Conservation (phyloP, 2,888 invertebrate species). For the Sepioteuthis lessoniana region DNA sequence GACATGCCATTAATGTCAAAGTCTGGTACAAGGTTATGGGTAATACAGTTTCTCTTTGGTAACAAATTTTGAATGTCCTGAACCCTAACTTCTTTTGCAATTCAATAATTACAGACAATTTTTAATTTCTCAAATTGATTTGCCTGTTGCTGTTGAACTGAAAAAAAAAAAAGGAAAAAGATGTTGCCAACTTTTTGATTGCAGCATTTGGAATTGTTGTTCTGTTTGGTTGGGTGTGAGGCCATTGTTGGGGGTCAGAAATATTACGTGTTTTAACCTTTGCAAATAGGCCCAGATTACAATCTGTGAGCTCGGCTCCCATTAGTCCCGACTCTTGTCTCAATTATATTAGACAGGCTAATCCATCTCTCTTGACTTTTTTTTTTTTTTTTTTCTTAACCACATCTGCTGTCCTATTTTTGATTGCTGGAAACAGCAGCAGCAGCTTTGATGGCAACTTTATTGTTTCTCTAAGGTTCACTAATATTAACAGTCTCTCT, state of each 20-base stretch:
- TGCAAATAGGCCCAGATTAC: neutral
- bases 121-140: neutral
- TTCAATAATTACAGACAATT: neutral
- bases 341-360: neutral
- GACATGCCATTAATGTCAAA: no score
- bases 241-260: no score
- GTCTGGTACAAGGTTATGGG: no score
- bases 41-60: no score
- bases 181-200: neutral
- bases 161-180: neutral
- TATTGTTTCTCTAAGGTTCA: neutral
- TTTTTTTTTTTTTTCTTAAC: neutral
- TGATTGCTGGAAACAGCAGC: neutral
- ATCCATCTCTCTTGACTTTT: constrained; percentile 1
- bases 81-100: neutral
- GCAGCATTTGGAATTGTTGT: neutral
- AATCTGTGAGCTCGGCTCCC: neutral
- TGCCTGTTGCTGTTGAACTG: neutral
- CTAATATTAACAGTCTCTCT: no score
- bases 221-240: neutral
- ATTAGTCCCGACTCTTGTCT: neutral
- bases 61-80: neutral
- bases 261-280: constrained; percentile 36
- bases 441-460: neutral
- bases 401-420: neutral